Conservation (phyloP, 23 tunicate species). For the Styela clava region DNA sequence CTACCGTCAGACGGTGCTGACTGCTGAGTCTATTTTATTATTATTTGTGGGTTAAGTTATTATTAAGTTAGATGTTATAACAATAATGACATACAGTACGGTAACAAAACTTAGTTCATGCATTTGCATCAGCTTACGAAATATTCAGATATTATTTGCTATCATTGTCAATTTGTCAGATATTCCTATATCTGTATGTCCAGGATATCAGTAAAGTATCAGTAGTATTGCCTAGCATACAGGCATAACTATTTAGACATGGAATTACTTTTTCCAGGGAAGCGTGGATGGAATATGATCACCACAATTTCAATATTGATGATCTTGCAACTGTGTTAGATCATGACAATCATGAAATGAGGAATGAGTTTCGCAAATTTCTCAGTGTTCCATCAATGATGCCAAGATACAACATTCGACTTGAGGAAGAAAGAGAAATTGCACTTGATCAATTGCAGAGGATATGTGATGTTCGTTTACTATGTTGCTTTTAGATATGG, state of each 20-base stretch:
- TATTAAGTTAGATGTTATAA: no score
- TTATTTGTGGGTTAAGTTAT: no score
- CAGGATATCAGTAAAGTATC: no score
- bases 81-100: no score
- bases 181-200: no score
- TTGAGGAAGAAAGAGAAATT: constrained; percentile 86
- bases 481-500: no score
- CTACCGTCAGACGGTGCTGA: no score
- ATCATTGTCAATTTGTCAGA: no score
- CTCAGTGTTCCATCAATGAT: constrained; percentile 71
- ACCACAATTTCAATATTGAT: constrained; percentile 33
- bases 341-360: constrained; percentile 97
- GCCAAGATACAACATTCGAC: constrained; percentile 85
- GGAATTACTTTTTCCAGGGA: not conserved
- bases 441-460: constrained; percentile 74
- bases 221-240: not conserved
- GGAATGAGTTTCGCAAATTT: constrained; percentile 71
- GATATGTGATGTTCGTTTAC: constrained; percentile 78
- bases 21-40: no score
- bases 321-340: constrained; percentile 73
- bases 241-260: not conserved
- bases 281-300: constrained; percentile 15
- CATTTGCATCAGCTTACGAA: not conserved
- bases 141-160: not conserved
- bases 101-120: no score